Conservation (phyloP, 2,113 vertebrate genomes). For the Limnothrissa miodon region DNA sequence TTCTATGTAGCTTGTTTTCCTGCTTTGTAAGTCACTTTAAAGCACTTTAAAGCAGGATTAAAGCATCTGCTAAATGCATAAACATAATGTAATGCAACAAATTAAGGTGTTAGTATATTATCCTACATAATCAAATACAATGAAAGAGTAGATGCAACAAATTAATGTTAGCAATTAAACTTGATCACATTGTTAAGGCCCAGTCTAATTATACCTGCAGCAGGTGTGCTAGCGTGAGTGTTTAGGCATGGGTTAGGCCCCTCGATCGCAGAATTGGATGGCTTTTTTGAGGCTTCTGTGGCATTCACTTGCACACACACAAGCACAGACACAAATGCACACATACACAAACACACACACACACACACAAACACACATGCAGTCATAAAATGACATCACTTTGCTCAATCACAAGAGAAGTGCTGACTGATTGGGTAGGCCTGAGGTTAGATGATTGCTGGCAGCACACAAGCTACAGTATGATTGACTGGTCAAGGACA, state of each 20-base stretch:
- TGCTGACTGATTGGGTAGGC: background rate
- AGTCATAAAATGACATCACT: background rate
- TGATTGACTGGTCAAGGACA: background rate
- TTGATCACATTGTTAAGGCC: background rate
- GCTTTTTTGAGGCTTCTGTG: conserved; percentile 37
- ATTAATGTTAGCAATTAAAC: too few relatives aligned
- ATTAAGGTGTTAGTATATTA: too few relatives aligned
- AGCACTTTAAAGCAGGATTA: too few relatives aligned
- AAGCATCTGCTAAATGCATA: too few relatives aligned
- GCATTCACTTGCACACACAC: conserved; percentile 1
- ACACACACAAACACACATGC: background rate
- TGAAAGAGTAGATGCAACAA: too few relatives aligned
- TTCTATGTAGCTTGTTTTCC: too few relatives aligned
- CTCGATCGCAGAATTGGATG: conserved; percentile 43
- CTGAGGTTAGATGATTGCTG: background rate
- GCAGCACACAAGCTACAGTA: background rate
- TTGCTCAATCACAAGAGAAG: background rate
- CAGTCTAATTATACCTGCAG: conserved; percentile 55
- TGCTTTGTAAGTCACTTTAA: too few relatives aligned
- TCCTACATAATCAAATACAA: too few relatives aligned
- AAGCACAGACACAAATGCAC: background rate
- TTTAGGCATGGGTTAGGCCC: conserved; percentile 59
- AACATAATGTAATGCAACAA: too few relatives aligned
- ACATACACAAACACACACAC: background rate
- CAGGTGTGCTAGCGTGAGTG: conserved; percentile 56